Base-by-base conservation (phyloP, 1,140 invertebrate species). In the Drosophila bocqueti region DNA sequence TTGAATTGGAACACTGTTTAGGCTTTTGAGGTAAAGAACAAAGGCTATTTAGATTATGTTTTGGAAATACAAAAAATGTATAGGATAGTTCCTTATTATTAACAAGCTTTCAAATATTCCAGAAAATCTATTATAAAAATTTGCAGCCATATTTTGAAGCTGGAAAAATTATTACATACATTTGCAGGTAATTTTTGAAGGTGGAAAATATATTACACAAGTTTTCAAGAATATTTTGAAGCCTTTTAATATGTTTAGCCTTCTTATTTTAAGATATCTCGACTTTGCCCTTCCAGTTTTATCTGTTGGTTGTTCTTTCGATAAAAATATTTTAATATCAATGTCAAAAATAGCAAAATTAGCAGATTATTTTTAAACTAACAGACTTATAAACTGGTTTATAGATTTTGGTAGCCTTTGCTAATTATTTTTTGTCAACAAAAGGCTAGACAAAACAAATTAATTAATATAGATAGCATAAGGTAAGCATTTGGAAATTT, bases 341-440 rank as follows among this genome's bases (percentile, higher is more conserved):
- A 26, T n/a, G 21, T 16, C 16, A 11, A 46, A 60, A 36, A 66
- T 60, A 61, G 16, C 34, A 29, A 38, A 66, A 66, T 66, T 66
- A 66, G 10, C 64, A 61, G 24, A 7, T 47, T 66, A 47, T 61
- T 61, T 47, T 46, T 29, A 60, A 61, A 46, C 21, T 21, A 10
- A 34, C 31, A 34, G 10, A 34, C 0, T 4, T 21, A 36, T 13
- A 52, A 63, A 40, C 47, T 63, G 34, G 61, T 63, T 62, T 36
- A n/a, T 5, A 26, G 21, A 24, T n/a, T 4, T 55, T 9, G 15
- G 8, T 15, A 0, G 18, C 3, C 3, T 31, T 11, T 55, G 34
- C 34, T 55, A 55, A 38, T 38, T 55, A 34, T 38, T 10, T 55
- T 15, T 10, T 1, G 18, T 24, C 9, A 21, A 16, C 40, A 29